Conservation (phyloP, 1,140 invertebrate species). For the Trichonephila inaurata region DNA sequence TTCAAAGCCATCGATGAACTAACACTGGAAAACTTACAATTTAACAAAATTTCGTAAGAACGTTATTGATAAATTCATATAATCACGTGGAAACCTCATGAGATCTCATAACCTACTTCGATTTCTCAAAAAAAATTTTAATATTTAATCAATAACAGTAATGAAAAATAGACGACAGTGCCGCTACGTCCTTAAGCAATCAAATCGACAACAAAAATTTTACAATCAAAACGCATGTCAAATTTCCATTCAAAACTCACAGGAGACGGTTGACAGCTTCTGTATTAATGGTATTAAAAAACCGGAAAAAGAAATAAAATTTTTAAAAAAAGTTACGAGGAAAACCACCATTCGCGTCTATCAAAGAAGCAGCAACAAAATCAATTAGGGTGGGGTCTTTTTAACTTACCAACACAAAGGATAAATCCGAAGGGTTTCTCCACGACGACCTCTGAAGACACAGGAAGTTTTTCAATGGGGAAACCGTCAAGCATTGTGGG, state of each 20-base stretch:
- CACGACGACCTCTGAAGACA: conserved; percentile 18
- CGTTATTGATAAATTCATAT: no score
- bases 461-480: background rate
- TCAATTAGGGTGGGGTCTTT: conserved; percentile 23
- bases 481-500: background rate
- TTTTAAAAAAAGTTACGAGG: background rate
- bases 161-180: background rate
- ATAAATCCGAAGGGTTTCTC: background rate
- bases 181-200: background rate
- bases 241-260: background rate
- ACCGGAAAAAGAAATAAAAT: background rate
- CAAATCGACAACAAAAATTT: background rate
- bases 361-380: background rate
- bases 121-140: background rate
- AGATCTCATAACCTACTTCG: background rate
- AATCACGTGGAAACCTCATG: background rate
- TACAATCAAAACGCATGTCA: background rate
- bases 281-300: background rate
- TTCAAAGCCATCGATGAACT: no score
- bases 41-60: no score
- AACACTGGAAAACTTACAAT: no score
- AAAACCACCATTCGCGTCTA: background rate
- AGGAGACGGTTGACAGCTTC: background rate
- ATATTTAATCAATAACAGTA: background rate
- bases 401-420: conserved; percentile 19